These are phyloP conservation scores for Lucinisca nassula DNA, from an alignment of 2,888 invertebrate genomes.

Conservation along the genomic window DNA sequence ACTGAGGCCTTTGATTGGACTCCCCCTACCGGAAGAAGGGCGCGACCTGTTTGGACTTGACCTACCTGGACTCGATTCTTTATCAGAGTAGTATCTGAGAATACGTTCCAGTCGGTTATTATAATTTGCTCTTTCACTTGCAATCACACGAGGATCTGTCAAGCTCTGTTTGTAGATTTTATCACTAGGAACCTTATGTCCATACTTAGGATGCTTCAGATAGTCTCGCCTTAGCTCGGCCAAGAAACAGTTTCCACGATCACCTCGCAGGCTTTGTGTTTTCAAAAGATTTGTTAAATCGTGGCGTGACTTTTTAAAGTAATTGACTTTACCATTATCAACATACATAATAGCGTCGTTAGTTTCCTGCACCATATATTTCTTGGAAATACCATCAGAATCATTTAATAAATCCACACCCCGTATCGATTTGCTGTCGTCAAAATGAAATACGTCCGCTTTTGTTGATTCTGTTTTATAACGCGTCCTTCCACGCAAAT, in stretches of 20 bases:
- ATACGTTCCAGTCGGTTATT: constrained; percentile 77
- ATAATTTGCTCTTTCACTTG: constrained; percentile 75
- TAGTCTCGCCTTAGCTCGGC: constrained; percentile 76
- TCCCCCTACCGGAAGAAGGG: constrained; percentile 45
- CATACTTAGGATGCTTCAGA: constrained; percentile 74
- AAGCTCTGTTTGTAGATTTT: constrained; percentile 12
- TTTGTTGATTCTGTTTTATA: constrained; percentile 33
- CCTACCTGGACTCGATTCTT: background rate
- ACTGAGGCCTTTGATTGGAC: constrained; percentile 48
- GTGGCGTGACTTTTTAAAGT: constrained; percentile 73
- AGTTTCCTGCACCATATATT: constrained; percentile 69
- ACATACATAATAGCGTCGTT: constrained; percentile 73
- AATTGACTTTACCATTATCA: constrained; percentile 76
- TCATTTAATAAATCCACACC: constrained; percentile 11
- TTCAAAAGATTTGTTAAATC: constrained; percentile 70
- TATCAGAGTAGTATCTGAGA: constrained; percentile 75
- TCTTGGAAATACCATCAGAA: constrained; percentile 57
- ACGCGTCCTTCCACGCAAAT: constrained; percentile 18
- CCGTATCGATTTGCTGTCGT: constrained; percentile 58
- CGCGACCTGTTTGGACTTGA: constrained; percentile 21
- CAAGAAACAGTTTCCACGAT: constrained; percentile 72
- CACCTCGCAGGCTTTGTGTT: constrained; percentile 59
- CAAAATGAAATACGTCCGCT: constrained; percentile 63
- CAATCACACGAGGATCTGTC: constrained; percentile 60
- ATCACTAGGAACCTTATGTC: constrained; percentile 27